Evolutionary conservation across 2,113 vertebrate genomes (phyloP).

Genomic region (Nansenia antarctica): DNA sequence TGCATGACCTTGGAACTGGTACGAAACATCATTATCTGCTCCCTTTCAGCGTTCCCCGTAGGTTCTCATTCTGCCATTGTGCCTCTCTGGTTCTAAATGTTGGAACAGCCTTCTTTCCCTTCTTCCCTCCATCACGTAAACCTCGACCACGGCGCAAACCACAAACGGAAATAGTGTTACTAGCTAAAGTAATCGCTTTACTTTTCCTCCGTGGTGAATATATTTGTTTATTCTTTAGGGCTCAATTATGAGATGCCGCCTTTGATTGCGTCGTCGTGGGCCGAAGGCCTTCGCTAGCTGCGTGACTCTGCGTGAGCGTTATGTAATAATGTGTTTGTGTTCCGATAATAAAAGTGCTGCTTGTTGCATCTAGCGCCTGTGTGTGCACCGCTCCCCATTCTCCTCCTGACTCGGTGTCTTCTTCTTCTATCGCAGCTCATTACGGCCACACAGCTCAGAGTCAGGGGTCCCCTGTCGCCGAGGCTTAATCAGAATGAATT

Average conservation of each 20-base stretch:
- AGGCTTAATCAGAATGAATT: constrained; percentile 49
- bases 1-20: constrained; percentile 38
- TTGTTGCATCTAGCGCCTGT: constrained; percentile 14
- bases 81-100: constrained; percentile 23
- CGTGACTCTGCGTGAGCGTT: not conserved
- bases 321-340: not conserved
- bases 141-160: too few species aligned
- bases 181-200: not conserved
- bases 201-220: not conserved
- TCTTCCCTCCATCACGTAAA: constrained; percentile 4
- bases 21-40: constrained; percentile 25
- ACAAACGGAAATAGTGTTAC: constrained; percentile 3
- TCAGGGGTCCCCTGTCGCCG: constrained; percentile 25
- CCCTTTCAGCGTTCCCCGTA: not conserved
- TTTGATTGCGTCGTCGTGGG: too few species aligned
- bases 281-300: too few species aligned
- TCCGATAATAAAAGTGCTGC: constrained; percentile 12
- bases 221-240: constrained; percentile 5
- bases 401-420: constrained; percentile 13
- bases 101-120: constrained; percentile 13
- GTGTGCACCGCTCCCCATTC: constrained; percentile 13
- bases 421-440: constrained; percentile 38
- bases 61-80: constrained; percentile 26
- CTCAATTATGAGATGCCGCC: not conserved
- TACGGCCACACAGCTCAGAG: constrained; percentile 35